Evolutionary conservation across 2,797 vertebrate species (phyloP).

Genomic region (Myripristis murdjan): DNA sequence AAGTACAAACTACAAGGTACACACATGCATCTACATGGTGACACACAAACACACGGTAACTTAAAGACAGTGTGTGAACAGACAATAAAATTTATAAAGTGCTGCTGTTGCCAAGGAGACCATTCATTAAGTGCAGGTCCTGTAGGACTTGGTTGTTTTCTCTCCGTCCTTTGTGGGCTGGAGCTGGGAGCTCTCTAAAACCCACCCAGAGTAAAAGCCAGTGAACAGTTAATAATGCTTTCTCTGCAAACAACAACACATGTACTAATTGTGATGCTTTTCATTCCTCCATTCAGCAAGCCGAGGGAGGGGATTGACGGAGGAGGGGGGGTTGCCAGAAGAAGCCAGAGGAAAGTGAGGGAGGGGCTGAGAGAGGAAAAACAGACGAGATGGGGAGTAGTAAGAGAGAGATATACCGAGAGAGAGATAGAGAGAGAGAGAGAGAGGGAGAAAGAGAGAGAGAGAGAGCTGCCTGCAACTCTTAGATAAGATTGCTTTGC

Average conservation of each 20-base stretch:
- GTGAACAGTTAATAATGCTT: constrained; percentile 44
- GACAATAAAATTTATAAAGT: constrained; percentile 60
- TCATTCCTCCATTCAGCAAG: constrained; percentile 18
- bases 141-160: constrained; percentile 35
- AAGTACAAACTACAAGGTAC: constrained; percentile 17
- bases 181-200: constrained; percentile 49
- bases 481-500: constrained; percentile 78
- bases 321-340: constrained; percentile 9
- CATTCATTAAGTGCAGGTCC: constrained; percentile 66
- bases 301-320: constrained; percentile 17
- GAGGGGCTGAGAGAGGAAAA: constrained; percentile 1
- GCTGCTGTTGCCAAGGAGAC: constrained; percentile 74
- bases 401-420: too few relatives aligned
- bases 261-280: constrained; percentile 66
- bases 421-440: constrained; percentile 1
- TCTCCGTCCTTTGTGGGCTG: constrained; percentile 38
- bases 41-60: constrained; percentile 14
- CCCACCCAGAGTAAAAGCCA: constrained; percentile 52
- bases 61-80: constrained; percentile 31
- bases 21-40: constrained; percentile 27
- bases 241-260: constrained; percentile 46
- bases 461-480: constrained; percentile 70
- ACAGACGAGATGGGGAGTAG: constrained; percentile 3
- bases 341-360: too few relatives aligned
- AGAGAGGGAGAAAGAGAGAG: constrained; percentile 22